These are phyloP conservation scores for Dryoscopus gambensis DNA, from an alignment of 2,113 vertebrate species.

Conservation along the genomic window DNA sequence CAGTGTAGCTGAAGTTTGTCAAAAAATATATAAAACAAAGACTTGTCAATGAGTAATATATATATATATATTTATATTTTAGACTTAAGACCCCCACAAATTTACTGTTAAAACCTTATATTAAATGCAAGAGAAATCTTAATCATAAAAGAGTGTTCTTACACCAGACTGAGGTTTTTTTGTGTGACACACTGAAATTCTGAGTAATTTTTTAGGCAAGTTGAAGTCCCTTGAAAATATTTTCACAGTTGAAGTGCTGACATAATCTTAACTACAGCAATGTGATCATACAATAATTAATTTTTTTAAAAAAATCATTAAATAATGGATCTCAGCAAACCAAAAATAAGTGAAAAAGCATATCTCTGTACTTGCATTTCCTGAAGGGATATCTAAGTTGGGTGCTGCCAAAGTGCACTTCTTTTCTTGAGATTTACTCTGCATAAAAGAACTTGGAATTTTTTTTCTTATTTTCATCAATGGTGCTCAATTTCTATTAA, in stretches of 20 bases:
- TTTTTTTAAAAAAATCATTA: not conserved
- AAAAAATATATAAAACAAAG: not conserved
- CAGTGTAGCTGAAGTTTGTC: not conserved
- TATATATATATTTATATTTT: not conserved
- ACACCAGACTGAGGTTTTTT: not conserved
- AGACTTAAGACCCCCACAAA: not conserved
- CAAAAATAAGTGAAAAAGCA: not conserved
- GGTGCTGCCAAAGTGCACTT: not conserved
- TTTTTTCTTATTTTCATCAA: conserved; percentile 40
- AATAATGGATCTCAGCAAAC: not conserved
- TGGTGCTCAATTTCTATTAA: conserved; percentile 35
- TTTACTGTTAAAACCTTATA: not conserved
- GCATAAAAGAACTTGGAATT: not conserved
- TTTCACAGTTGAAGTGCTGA: not conserved
- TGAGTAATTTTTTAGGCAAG: not conserved
- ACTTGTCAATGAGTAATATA: not conserved
- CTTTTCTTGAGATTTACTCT: conserved; percentile 24
- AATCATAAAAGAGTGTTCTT: not conserved
- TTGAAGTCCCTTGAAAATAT: not conserved
- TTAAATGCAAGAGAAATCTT: not conserved
- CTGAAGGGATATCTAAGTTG: not conserved
- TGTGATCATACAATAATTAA: not conserved
- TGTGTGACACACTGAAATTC: not conserved
- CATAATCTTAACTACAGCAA: not conserved
- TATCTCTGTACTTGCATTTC: not conserved